A percentile compares a stretch with the other conserved stretches of the same genome.
Conservation (phyloP, 1,140 invertebrate genomes). For the Penaeus vannamei region DNA sequence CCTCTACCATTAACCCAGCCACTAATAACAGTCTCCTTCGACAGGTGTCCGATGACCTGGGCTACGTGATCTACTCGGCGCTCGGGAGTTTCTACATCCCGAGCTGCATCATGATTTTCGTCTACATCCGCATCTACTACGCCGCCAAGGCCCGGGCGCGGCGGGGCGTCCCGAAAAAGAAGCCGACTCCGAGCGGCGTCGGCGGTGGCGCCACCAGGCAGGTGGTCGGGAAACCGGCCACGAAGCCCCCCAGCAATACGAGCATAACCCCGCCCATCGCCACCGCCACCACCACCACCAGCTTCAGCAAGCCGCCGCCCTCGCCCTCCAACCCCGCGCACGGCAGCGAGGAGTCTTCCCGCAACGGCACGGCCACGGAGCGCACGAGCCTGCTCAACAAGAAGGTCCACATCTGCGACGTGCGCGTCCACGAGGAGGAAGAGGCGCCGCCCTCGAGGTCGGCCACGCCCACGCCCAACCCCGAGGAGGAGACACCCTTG, state of each 20-base stretch:
- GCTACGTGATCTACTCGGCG: slow-evolving; percentile 98
- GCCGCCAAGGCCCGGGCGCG: slow-evolving; percentile 84
- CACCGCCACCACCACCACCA: slow-evolving; percentile 63
- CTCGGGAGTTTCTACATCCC: slow-evolving; percentile 99
- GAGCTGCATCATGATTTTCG: slow-evolving; percentile 98
- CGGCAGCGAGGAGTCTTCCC: slow-evolving; percentile 41
- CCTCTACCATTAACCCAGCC: not conserved
- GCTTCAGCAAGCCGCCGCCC: slow-evolving; percentile 39
- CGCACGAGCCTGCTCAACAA: slow-evolving; percentile 63
- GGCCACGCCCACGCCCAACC: slow-evolving; percentile 36
- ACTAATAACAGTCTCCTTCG: slow-evolving; percentile 72
- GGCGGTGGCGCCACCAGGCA: not conserved
- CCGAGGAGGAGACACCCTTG: slow-evolving; percentile 52
- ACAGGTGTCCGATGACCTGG: slow-evolving; percentile 93
- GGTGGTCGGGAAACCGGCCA: slow-evolving; percentile 3
- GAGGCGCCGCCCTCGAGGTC: slow-evolving; percentile 38
- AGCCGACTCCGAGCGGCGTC: slow-evolving; percentile 13
- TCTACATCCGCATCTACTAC: slow-evolving; percentile 98
- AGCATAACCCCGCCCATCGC: not conserved
- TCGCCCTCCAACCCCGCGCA: slow-evolving; percentile 26
- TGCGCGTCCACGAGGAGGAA: slow-evolving; percentile 62
- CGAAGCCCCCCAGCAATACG: slow-evolving; percentile 10
- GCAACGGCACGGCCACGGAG: slow-evolving; percentile 56
- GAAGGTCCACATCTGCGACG: slow-evolving; percentile 66
- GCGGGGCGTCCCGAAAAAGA: slow-evolving; percentile 65